Conservation (phyloP, 1,140 invertebrate genomes). For the Brachystomella parvula region DNA sequence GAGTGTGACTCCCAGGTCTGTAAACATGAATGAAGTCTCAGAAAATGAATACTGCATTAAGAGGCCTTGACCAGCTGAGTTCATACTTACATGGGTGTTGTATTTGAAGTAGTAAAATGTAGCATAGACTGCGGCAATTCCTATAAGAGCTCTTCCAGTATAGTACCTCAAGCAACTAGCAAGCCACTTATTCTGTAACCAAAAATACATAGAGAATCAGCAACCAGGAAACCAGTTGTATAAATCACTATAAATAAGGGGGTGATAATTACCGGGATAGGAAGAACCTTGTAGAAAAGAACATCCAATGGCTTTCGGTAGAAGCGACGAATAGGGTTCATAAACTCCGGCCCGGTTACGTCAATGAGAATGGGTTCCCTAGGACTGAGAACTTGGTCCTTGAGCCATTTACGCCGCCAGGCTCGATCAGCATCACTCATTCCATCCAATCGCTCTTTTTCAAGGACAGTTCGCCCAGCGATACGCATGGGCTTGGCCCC, state of each 20-base stretch:
- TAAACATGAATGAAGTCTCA: not conserved
- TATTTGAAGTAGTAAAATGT: constrained; percentile 69
- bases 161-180: constrained; percentile 53
- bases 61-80: not conserved
- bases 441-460: constrained; percentile 67
- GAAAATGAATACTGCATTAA: not conserved
- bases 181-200: constrained; percentile 48
- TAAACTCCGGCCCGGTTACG: constrained; percentile 56
- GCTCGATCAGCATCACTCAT: constrained; percentile 75
- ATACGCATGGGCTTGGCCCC: constrained; percentile 64
- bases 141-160: constrained; percentile 54
- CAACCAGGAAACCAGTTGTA: not conserved
- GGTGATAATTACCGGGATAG: constrained; percentile 51
- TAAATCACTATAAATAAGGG: not conserved
- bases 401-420: constrained; percentile 71
- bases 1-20: constrained; percentile 62
- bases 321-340: constrained; percentile 67
- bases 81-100: constrained; percentile 57
- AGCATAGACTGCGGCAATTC: constrained; percentile 46
- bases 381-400: constrained; percentile 65
- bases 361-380: constrained; percentile 62
- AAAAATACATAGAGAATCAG: not conserved
- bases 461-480: constrained; percentile 58
- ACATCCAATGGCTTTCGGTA: constrained; percentile 63
- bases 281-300: constrained; percentile 47